Conservation (phyloP, 2,797 vertebrate species). For the Distichodus sexfasciatus region DNA sequence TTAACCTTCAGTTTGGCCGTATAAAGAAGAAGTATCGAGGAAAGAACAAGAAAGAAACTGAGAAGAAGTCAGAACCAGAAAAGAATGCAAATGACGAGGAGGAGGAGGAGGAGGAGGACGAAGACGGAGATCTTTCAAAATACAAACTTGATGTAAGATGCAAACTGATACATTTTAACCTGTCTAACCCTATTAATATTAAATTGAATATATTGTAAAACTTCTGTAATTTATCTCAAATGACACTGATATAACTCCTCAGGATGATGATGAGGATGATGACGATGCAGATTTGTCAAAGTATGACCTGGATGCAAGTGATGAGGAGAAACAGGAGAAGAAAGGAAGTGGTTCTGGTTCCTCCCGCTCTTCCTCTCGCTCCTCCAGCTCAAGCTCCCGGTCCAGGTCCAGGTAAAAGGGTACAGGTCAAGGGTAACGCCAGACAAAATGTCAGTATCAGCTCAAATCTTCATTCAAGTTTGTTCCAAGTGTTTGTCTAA, state of each 20-base stretch:
- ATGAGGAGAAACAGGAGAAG: constrained; percentile 78
- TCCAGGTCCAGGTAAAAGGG: constrained; percentile 99
- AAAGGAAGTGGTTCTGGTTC: constrained; percentile 86
- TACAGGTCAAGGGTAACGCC: constrained; percentile 99
- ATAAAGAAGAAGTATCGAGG: constrained; percentile 98
- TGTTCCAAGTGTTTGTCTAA: constrained; percentile 47
- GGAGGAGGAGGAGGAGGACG: constrained; percentile 89
- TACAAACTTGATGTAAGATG: constrained; percentile 92
- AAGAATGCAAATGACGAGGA: constrained; percentile 83
- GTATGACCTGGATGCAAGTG: constrained; percentile 90
- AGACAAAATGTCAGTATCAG: constrained; percentile 99
- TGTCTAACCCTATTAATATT: no score
- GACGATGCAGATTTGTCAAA: constrained; percentile 93
- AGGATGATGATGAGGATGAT: constrained; percentile 58
- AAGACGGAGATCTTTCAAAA: constrained; percentile 94
- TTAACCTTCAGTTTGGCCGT: constrained; percentile 84
- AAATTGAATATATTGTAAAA: no score
- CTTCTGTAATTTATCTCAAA: no score
- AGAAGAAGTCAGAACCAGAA: constrained; percentile 81
- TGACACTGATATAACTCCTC: no score
- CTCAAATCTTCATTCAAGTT: constrained; percentile 84
- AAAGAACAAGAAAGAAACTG: constrained; percentile 83
- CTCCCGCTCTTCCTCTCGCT: constrained; percentile 90
- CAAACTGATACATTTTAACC: no score
- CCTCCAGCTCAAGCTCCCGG: constrained; percentile 97